These are phyloP conservation scores for Melanotaenia parkinsoni DNA, from an alignment of 2,797 vertebrate species.

Conservation along the genomic window DNA sequence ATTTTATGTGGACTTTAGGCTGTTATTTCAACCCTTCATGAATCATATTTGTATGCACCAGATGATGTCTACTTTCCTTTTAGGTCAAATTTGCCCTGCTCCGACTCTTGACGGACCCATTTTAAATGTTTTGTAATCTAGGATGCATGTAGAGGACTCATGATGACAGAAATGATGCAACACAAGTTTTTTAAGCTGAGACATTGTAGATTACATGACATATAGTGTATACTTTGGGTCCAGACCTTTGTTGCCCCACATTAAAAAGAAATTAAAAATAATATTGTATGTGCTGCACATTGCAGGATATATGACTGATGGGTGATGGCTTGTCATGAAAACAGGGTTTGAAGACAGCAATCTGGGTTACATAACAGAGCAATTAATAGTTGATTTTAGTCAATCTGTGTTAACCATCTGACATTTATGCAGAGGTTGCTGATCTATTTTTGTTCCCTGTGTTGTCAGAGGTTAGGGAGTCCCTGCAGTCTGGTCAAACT, in stretches of 20 bases:
- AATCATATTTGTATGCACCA: neutral
- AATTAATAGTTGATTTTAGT: constrained; percentile 12
- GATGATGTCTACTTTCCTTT: constrained; percentile 1
- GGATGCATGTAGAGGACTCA: neutral
- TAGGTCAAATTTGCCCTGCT: neutral
- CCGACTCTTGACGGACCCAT: neutral
- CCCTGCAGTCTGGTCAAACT: constrained; percentile 49
- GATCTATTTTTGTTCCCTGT: constrained; percentile 43
- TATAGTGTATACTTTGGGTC: neutral
- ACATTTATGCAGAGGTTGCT: constrained; percentile 30
- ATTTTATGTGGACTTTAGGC: neutral
- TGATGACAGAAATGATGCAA: neutral
- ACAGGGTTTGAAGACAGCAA: constrained; percentile 14
- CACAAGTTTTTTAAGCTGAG: neutral
- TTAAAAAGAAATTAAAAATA: neutral
- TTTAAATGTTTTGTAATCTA: constrained; percentile 2
- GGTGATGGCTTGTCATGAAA: constrained; percentile 17
- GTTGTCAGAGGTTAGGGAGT: constrained; percentile 44
- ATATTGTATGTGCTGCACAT: neutral
- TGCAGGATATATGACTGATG: neutral
- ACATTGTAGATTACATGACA: neutral
- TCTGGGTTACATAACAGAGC: constrained; percentile 36
- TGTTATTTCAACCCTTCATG: neutral
- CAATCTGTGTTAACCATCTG: constrained; percentile 42
- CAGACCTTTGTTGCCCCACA: neutral